Evolutionary conservation across 1,140 invertebrate species (phyloP), one percentile per base, ranked within the genome.

Genomic region (Frieseomelitta varia): DNA sequence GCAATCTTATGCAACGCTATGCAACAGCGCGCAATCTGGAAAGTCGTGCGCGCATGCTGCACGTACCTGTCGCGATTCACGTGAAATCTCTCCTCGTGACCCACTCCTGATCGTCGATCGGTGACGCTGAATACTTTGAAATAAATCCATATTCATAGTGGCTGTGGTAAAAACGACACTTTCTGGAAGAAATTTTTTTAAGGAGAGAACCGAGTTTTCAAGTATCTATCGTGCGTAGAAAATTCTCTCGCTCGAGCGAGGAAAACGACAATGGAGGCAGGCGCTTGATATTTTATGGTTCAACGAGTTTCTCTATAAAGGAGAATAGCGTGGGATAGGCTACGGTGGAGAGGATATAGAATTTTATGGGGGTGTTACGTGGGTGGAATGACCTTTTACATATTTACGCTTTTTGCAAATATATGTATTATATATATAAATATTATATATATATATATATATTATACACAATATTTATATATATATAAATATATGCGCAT

Each of bases 1-100:
- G 83, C 76, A 88, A 88, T 63, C 87, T 88, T 86, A 65, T 85
- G 87, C 87, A 88, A 88, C 81, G 58, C 67, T 47, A 39, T 85
- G 87, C 87, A 87, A 88, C 81, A 79, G 55, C 47, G 75, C 72
- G 86, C 75, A 88, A 87, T 39, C 61, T 53, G 19, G 19, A 81
- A 58, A 69, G 68, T 55, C 39, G n/a, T 47, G 39, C 39, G 39
- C 39, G 39, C 39, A 8, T 47, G 39, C 39, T 47, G 6, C 39
- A 47, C 39, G 39, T 47, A 47, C 6, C 0, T 47, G 8, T 47
- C 39, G 39, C 6, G 39, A 47, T 47, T 10, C 6, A 47, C 39
- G 39, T 47, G 39, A 47, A 47, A 47, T 47, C 39, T 47, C 39
- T 47, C 39, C 39, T 47, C 39, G 39, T 47, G 39, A 47, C 39